Percentiles rank a stretch among this genome's conserved stretches.
Conservation (phyloP, 2,113 vertebrate genomes). For the Marmota monax region DNA sequence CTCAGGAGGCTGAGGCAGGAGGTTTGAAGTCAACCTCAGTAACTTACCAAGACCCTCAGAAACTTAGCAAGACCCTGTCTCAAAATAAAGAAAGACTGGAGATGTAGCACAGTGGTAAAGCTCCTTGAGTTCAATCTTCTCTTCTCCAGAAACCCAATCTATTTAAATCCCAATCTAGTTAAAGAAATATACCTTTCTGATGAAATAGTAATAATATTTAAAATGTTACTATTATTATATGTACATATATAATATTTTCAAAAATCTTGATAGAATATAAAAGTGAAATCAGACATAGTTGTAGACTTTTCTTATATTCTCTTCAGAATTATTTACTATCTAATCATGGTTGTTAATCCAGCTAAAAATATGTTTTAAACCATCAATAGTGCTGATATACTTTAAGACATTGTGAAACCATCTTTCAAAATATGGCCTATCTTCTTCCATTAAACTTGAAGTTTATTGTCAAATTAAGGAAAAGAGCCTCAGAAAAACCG, state of each 20-base stretch:
- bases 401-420: too few relatives aligned
- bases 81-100: not conserved
- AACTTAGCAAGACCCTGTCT: not conserved
- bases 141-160: not conserved
- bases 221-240: not conserved
- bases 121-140: not conserved
- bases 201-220: slow-evolving; percentile 43
- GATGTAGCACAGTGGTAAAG: not conserved
- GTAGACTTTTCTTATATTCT: slow-evolving; percentile 14
- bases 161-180: not conserved
- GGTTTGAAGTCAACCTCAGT: not conserved
- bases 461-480: slow-evolving; percentile 36
- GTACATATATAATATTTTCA: not conserved
- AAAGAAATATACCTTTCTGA: slow-evolving; percentile 36
- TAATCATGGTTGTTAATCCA: not conserved
- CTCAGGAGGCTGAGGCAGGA: not conserved
- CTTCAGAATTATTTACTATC: slow-evolving; percentile 37
- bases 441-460: slow-evolving; percentile 43
- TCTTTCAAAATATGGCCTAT: slow-evolving; percentile 22
- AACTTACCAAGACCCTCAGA: not conserved
- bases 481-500: slow-evolving; percentile 7
- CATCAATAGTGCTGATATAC: not conserved
- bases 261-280: not conserved
- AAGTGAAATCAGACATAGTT: not conserved
- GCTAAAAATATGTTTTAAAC: slow-evolving; percentile 13